Conservation (phyloP, 2,888 invertebrate species). For the Athalia rosae region DNA sequence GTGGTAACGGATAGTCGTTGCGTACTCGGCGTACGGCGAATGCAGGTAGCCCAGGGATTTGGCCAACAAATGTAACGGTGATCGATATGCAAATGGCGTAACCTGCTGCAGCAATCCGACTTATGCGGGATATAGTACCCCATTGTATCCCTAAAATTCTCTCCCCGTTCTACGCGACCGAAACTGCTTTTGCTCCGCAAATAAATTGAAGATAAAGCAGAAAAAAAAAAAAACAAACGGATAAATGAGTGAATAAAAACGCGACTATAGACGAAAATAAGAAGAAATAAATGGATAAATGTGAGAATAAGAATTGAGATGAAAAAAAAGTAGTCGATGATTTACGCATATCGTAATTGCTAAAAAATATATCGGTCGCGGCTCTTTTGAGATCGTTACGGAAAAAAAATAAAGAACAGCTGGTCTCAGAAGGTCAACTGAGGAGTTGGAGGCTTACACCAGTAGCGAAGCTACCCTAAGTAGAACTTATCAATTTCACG, state of each 20-base stretch:
- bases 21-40: not conserved
- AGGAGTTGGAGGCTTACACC: constrained; percentile 13
- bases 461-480: constrained; percentile 3
- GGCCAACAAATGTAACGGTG: constrained; percentile 37
- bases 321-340: too few relatives aligned
- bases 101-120: constrained; percentile 16
- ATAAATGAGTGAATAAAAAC: not conserved
- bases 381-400: constrained; percentile 11
- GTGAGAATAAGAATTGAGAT: not conserved
- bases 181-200: constrained; percentile 11
- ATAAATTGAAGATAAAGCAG: not conserved
- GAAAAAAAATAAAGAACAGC: constrained; percentile 31
- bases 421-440: constrained; percentile 39
- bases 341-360: not conserved
- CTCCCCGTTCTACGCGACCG: constrained; percentile 20
- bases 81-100: constrained; percentile 41
- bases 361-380: constrained; percentile 33
- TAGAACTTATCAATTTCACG: constrained; percentile 48
- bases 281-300: not conserved
- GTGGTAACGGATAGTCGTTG: constrained; percentile 29
- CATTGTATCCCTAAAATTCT: constrained; percentile 33
- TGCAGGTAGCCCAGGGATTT: constrained; percentile 12
- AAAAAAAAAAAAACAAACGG: too few relatives aligned
- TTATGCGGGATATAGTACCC: constrained; percentile 31
- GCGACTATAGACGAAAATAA: not conserved